Evolutionary conservation across 2,888 invertebrate species (phyloP), one percentile per base, ranked within the genome.

Genomic region (Ormyrus labotus): DNA sequence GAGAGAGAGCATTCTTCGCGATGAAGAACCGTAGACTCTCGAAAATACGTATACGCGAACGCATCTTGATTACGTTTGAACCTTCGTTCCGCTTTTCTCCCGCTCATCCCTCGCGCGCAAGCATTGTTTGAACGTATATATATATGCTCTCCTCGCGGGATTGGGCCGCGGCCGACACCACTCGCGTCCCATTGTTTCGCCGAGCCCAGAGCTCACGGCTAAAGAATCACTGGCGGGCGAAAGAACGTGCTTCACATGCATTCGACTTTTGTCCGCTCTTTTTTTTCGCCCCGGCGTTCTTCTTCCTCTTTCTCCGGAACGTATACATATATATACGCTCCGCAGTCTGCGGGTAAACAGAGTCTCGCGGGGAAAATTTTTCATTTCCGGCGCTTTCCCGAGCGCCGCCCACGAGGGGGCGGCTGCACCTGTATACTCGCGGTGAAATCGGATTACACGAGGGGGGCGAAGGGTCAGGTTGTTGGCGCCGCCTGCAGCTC

Each of bases 181-280:
- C 82, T 78, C 83, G 74, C 83, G 81, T 83, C 82, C 85, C 78
- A 85, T 85, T 84, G 85, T 85, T 84, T 82, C 78, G 67, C 72
- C 51, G 64, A 69, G 64, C 13, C 13, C 53, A 51, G 53, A 19
- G 19, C 19, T 19, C 19, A 19, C 19, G 19, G 19, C 34, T 34
- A 34, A 34, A 34, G 34, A 34, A 34, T 4, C 34, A 4, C 34
- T 34, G 34, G 3, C 3, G 34, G 34, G 4, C 34, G 34, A 34
- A 34, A 4, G 34, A 34, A 4, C 75, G 75, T 75, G 75, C 76
- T 76, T 76, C 71, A 80, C 67, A 68, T 80, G 80, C 70, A 70
- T 80, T 75, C 65, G 50, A 69, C 13, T 34, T 4, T 34, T 34
- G 34, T 34, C 34, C 34, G 34, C 34, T 34, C 34, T 34, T 34